phyloP scores from a whole-genome alignment of 2,113 vertebrate species.

The Atlantisia rogersi region DNA sequence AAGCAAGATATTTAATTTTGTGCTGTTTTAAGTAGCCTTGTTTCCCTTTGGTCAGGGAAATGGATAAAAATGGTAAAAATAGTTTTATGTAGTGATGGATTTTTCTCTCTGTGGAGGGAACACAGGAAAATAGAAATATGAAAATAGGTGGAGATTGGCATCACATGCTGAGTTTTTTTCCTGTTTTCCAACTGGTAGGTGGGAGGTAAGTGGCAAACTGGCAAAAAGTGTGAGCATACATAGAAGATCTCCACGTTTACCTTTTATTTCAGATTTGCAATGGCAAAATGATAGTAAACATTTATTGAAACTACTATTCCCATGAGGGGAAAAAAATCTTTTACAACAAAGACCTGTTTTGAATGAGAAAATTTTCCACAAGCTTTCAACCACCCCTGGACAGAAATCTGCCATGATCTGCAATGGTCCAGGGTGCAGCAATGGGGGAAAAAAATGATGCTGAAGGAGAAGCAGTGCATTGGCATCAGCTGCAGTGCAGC shows the following conservation, averaged over 20 bases:
- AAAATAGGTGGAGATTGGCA: slow-evolving; percentile 44
- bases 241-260: slow-evolving; percentile 34
- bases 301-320: neutral
- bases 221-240: slow-evolving; percentile 60
- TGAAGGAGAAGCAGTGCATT: neutral
- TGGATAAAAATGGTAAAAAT: neutral
- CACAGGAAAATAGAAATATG: neutral
- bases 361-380: neutral
- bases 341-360: neutral
- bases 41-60: neutral
- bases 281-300: slow-evolving; percentile 48
- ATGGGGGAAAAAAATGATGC: accelerated
- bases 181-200: slow-evolving; percentile 63
- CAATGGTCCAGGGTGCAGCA: neutral
- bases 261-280: slow-evolving; percentile 50
- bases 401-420: neutral
- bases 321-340: neutral
- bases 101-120: neutral
- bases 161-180: neutral
- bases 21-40: neutral
- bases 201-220: slow-evolving; percentile 65
- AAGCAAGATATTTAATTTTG: neutral
- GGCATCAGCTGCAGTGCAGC: neutral
- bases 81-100: neutral
- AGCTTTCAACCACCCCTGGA: neutral